Base-by-base conservation (phyloP, 1,140 invertebrate genomes). In the Dinoponera quadriceps region DNA sequence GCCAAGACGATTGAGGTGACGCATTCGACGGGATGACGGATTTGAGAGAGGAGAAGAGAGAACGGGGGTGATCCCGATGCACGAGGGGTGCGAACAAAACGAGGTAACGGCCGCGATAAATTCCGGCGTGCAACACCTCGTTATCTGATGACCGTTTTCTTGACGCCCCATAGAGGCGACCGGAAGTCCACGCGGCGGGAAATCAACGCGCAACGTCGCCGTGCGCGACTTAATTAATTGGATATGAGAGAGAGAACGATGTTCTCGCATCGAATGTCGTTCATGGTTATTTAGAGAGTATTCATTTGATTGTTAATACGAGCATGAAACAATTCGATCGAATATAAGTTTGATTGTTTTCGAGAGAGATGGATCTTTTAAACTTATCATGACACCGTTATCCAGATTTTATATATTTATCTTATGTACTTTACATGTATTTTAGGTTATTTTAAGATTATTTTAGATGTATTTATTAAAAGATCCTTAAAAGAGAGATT, bases 71-170 rank as follows among this genome's bases (percentile, higher is more conserved):
- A 78, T 86, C 68, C 7, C 54, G 11, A 22, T 49, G 38, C 38
- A n/a, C 38, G 33, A 51, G 27, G 25, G 22, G 20, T 13, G 84
- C 85, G 48, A 83, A 73, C 22, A 54, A 69, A 83, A 83, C 66
- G 73, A 83, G 54, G 27, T 83, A 87, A 87, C 71, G 63, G 75
- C 77, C 65, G 68, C 85, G 59, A 88, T 86, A 86, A 86, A 86
- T 80, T 84, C 48, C 25, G 7, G 25, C 57, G 20, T n/a, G 25
- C 38, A 71, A 25, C 73, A 11, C 55, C 33, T 60, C 29, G 62
- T 75, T 71, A 57, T 85, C 69, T 59, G 71, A 85, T 74, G 49
- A 85, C 77, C 75, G 69, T 82, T 75, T 75, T 77, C 81, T 71
- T 71, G 75, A 69, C 27, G 48, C 33, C 13, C 54, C 16, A 27